Evolutionary conservation across 2,113 vertebrate species (phyloP).

Genomic region (Lethenteron camtschaticum): DNA sequence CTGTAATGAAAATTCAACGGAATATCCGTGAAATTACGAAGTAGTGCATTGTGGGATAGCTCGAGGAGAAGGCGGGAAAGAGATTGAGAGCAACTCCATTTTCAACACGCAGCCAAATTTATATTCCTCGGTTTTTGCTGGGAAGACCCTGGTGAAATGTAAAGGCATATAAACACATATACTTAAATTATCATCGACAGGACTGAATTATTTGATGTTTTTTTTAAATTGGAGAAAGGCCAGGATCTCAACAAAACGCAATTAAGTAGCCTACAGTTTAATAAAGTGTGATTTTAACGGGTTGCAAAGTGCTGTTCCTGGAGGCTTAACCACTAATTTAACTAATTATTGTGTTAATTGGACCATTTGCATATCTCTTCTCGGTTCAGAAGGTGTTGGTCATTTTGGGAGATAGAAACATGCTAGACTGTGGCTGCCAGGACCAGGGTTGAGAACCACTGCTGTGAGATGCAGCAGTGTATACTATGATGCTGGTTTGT

Average conservation of each 20-base stretch:
- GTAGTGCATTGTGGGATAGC: too few species aligned
- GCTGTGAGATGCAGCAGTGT: slow-evolving; percentile 8
- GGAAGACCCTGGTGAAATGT: not conserved
- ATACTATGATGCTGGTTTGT: slow-evolving; percentile 12
- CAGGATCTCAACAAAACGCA: not conserved
- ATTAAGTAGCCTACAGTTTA: not conserved
- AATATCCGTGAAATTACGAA: too few species aligned
- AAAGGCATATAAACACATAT: not conserved
- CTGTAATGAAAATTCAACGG: too few species aligned
- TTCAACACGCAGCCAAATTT: too few species aligned
- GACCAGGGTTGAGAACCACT: slow-evolving; percentile 9
- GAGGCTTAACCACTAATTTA: not conserved
- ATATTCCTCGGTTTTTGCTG: too few species aligned
- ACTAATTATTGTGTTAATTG: not conserved
- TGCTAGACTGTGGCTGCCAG: slow-evolving; percentile 11
- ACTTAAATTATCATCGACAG: not conserved
- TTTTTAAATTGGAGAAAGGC: not conserved
- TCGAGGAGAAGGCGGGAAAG: too few species aligned
- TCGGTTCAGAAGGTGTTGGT: slow-evolving; percentile 11
- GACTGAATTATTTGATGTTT: not conserved
- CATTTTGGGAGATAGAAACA: slow-evolving; percentile 8
- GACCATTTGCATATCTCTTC: not conserved
- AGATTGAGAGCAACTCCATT: too few species aligned
- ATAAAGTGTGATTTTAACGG: not conserved
- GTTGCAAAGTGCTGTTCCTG: not conserved